Evolutionary conservation across 2,888 invertebrate genomes (phyloP), one percentile per base, ranked within the genome.

Genomic region (Mamestra brassicae): DNA sequence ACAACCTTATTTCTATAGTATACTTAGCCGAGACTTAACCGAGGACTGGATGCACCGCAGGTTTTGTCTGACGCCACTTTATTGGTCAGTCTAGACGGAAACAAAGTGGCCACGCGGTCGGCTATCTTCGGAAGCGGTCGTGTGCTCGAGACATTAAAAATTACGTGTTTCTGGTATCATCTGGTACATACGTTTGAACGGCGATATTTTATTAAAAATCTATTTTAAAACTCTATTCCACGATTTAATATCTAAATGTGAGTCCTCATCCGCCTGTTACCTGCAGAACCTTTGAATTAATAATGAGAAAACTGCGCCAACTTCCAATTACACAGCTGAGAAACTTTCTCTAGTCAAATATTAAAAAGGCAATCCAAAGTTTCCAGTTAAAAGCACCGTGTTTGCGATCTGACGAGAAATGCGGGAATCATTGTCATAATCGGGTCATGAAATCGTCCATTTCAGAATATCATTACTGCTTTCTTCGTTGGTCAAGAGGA

Each of bases 341-440:
- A 58, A 84, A 84, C 58, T 84, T 76, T 64, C 52, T 55, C 72
- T 62, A 71, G 50, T 83, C 63, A 72, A 81, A 71, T 77, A 82
- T 71, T 80, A 71, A 79, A 81, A 82, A 52, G 77, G 50, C 55
- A 68, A 77, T 68, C 57, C 42, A 67, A 81, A 80, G 58, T 81
- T 82, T 55, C 17, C 34, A 42, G 65, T 54, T 74, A 42, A 75
- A 50, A 55, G 38, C 47, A 10, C 45, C 11, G 17, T 54, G 47
- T 58, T 57, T n/a, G 11, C 36, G 36, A 57, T 63, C 54, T 63
- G 42, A 45, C 4, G 50, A 38, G 17, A 64, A 42, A 61, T 52
- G 4, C 4, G 34, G 38, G 3, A 50, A 55, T 61, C n/a, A n/a
- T 45, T 58, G 15, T 42, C 34, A 38, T 47, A 52, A 63, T 54